Percentiles rank a stretch among this genome's conserved stretches.
Evolutionary conservation across 1,140 invertebrate species (phyloP).

Genomic region (Drosophila tristis): DNA sequence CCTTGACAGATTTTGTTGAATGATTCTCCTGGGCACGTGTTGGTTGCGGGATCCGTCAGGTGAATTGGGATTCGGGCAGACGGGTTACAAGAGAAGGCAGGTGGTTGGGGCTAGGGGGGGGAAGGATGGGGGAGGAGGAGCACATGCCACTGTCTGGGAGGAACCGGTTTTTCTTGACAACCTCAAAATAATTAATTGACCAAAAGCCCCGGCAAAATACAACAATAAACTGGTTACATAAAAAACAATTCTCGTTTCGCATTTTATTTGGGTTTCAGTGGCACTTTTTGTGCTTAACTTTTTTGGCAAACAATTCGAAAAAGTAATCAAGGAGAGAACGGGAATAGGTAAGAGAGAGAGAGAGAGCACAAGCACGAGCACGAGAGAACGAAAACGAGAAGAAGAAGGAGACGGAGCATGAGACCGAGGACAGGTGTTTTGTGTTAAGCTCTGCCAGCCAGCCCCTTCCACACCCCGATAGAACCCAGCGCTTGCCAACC

Average conservation of each 20-base stretch:
- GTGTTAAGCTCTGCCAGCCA: slow-evolving; percentile 44
- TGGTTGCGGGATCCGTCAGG: too few relatives aligned
- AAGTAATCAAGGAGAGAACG: slow-evolving; percentile 22
- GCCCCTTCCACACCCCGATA: slow-evolving; percentile 13
- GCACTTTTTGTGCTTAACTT: neutral
- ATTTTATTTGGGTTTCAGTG: slow-evolving; percentile 7
- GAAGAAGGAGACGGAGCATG: neutral
- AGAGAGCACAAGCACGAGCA: too few relatives aligned
- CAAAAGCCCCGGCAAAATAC: slow-evolving; percentile 25
- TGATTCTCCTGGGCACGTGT: too few relatives aligned
- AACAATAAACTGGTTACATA: slow-evolving; percentile 69
- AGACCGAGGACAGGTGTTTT: slow-evolving; percentile 64
- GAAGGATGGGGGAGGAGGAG: neutral
- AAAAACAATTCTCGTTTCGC: slow-evolving; percentile 45
- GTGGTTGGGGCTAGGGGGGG: neutral
- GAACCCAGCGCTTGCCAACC: neutral
- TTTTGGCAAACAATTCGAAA: slow-evolving; percentile 33
- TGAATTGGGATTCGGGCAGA: too few relatives aligned
- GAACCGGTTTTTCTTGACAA: slow-evolving; percentile 34
- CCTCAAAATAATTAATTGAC: slow-evolving; percentile 41
- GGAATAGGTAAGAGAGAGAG: too few relatives aligned
- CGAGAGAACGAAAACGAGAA: too few relatives aligned
- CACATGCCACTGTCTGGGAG: slow-evolving; percentile 11
- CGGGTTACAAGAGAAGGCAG: too few relatives aligned
- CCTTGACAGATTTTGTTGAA: too few relatives aligned